Conservation (phyloP, 2,888 invertebrate genomes). For the Archaeoteleia sp. region DNA sequence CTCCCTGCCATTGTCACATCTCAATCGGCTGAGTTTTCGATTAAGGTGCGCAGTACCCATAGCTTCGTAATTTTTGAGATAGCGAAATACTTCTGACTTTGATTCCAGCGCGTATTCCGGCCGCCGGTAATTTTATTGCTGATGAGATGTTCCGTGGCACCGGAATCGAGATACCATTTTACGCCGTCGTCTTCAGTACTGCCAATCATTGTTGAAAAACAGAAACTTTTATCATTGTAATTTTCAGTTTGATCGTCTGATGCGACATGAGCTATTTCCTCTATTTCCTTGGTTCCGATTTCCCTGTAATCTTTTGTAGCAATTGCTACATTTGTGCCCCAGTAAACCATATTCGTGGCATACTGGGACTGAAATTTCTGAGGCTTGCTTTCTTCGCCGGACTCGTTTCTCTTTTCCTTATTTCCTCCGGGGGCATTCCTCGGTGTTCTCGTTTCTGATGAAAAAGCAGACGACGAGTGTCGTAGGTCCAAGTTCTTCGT, state of each 20-base stretch:
- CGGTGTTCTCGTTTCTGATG: too few relatives aligned
- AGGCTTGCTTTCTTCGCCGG: too few relatives aligned
- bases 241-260: background rate
- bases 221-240: background rate
- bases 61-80: slow-evolving; percentile 6
- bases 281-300: too few relatives aligned
- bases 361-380: too few relatives aligned
- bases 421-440: background rate
- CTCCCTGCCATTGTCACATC: too few relatives aligned
- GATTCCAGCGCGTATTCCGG: slow-evolving; percentile 29
- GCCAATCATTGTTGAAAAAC: background rate
- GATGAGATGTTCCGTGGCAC: slow-evolving; percentile 55
- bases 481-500: background rate
- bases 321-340: too few relatives aligned
- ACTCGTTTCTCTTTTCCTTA: too few relatives aligned
- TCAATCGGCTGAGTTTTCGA: slow-evolving; percentile 50
- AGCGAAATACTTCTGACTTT: background rate
- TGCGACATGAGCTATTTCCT: background rate
- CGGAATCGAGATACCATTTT: slow-evolving; percentile 55
- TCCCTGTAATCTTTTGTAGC: too few relatives aligned
- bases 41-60: slow-evolving; percentile 56
- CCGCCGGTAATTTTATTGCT: slow-evolving; percentile 13
- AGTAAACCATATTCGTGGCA: too few relatives aligned
- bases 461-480: slow-evolving; percentile 18
- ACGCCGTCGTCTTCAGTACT: background rate